Base-by-base conservation (phyloP, 1,140 invertebrate genomes). In the Leptestheria dahalacensis region DNA sequence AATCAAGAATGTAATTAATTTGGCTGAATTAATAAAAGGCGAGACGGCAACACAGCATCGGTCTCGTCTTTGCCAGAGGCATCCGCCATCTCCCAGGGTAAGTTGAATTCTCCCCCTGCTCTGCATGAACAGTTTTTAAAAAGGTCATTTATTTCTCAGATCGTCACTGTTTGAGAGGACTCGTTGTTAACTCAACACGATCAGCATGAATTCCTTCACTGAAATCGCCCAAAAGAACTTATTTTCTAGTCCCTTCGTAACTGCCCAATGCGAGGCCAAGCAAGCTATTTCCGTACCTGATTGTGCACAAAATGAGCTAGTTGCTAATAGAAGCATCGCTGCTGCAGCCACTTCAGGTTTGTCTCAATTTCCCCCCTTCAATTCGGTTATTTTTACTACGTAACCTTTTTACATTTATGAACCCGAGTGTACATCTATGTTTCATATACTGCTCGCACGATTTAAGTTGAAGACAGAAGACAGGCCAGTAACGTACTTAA, bases 161-260 rank as follows among this genome's bases (percentile, higher is more conserved):
- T 41, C 33, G 6, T 6, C 33, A 41, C 15, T 41, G 6, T 41
- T 9, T 9, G 33, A 15, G 15, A 41, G 33, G 33, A 41, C 33
- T 41, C 33, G 15, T 15, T 41, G 15, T 15, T 41, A 9, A n/a
- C 15, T 9, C 6, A 41, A 6, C 15, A 41, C 33, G 15, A 41
- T 55, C 26, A 33, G 20, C 26, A 60, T 83, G 73, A 78, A 79
- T 64, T 83, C 82, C 61, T 68, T 88, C 62, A 66, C 83, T 64
- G 85, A 88, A 68, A 73, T 79, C 65, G 79, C 81, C 53, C 84
- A 85, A 73, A 82, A 78, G 72, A 86, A 80, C 67, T 80, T 82
- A 24, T 88, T 89, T 41, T 41, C 33, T 41, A 41, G 33, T 41
- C 33, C 33, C 74, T 77, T 87, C 65, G 73, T 76, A 57, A 74